Conservation (phyloP, 2,888 invertebrate species). For the Apoderus coryli region DNA sequence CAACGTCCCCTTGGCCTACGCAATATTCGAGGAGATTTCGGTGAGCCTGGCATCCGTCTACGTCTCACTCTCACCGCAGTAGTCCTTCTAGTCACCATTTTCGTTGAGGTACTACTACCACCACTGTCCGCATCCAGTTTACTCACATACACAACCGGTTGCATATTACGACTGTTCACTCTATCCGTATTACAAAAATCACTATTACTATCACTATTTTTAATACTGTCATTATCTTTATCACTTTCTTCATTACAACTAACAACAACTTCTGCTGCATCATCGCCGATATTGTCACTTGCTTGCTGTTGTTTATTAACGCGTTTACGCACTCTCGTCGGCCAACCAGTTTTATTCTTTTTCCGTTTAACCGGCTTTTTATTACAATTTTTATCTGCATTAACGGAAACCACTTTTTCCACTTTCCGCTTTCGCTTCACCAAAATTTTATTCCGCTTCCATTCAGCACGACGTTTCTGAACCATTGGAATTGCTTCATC, state of each 20-base stretch:
- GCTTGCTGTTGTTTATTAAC: constrained; percentile 28
- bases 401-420: too few species aligned
- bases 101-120: constrained; percentile 10
- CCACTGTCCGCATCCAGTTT: constrained; percentile 11
- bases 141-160: constrained; percentile 12
- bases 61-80: constrained; percentile 19
- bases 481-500: constrained; percentile 11
- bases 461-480: constrained; percentile 21
- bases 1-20: constrained; percentile 31
- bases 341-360: constrained; percentile 75
- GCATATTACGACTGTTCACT: constrained; percentile 18
- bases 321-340: constrained; percentile 37
- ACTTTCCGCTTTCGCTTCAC: too few species aligned
- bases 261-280: constrained; percentile 20
- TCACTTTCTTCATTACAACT: constrained; percentile 17
- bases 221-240: constrained; percentile 21
- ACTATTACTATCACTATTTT: constrained; percentile 14
- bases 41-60: constrained; percentile 25
- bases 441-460: too few species aligned
- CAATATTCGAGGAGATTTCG: constrained; percentile 30
- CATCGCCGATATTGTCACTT: constrained; percentile 23
- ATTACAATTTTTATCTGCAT: too few species aligned
- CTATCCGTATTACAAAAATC: too few species aligned
- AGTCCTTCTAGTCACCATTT: constrained; percentile 14
- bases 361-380: constrained; percentile 40